Evolutionary conservation across 2,888 invertebrate species (phyloP).

Genomic region (Eudemis profundana): DNA sequence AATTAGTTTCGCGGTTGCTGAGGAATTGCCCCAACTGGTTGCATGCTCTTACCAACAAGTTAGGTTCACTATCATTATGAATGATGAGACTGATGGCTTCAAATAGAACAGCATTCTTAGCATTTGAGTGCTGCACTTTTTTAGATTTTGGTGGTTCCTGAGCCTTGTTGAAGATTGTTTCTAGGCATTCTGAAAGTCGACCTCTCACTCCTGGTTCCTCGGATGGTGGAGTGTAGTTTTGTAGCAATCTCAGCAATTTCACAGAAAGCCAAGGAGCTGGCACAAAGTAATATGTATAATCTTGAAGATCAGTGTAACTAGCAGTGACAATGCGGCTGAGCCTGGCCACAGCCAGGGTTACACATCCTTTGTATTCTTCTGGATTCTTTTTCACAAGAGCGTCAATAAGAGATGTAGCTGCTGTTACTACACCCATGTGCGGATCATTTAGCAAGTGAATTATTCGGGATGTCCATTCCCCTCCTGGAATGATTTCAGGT

Average conservation of each 20-base stretch:
- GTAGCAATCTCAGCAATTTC: slow-evolving; percentile 96
- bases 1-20: slow-evolving; percentile 98
- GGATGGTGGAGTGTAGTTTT: slow-evolving; percentile 99
- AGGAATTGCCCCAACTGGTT: slow-evolving; percentile 99
- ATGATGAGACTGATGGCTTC: slow-evolving; percentile 99
- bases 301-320: slow-evolving; percentile 99
- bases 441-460: slow-evolving; percentile 99
- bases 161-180: slow-evolving; percentile 99
- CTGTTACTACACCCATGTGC: slow-evolving; percentile 99
- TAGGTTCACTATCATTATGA: slow-evolving; percentile 99
- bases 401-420: slow-evolving; percentile 98
- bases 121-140: slow-evolving; percentile 99
- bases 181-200: slow-evolving; percentile 98
- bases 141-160: slow-evolving; percentile 99
- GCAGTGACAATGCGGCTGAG: slow-evolving; percentile 99
- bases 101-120: slow-evolving; percentile 99
- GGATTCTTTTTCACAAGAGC: slow-evolving; percentile 99
- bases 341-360: slow-evolving; percentile 98
- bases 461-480: slow-evolving; percentile 99
- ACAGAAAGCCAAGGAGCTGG: slow-evolving; percentile 99
- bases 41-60: slow-evolving; percentile 98
- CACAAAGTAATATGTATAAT: slow-evolving; percentile 99
- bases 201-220: slow-evolving; percentile 98
- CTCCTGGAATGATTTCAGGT: slow-evolving; percentile 98
- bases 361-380: slow-evolving; percentile 99